Percentiles rank a stretch among this genome's conserved stretches.
Conservation (phyloP, 92 coral and sea anemone species). For the Actinostola sp. region DNA sequence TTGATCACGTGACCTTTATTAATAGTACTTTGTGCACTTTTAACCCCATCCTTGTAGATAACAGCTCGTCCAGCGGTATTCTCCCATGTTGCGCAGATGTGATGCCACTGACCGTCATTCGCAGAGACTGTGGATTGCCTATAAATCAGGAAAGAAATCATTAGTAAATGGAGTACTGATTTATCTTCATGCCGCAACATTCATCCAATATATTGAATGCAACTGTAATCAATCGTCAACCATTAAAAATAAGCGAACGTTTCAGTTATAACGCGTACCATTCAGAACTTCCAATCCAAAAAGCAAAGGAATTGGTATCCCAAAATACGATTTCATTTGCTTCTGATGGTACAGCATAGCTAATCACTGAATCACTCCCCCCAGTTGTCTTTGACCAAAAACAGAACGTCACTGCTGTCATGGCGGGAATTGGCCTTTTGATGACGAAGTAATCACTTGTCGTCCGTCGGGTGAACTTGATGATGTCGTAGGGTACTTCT, state of each 20-base stretch:
- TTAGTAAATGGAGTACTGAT: neutral
- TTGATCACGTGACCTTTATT: slow-evolving; percentile 12
- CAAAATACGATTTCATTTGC: neutral
- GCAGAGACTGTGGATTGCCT: neutral
- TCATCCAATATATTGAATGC: too few species aligned
- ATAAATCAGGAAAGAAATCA: neutral
- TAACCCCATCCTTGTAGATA: slow-evolving; percentile 9
- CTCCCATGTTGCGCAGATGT: slow-evolving; percentile 18
- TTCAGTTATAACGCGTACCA: neutral
- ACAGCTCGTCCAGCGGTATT: slow-evolving; percentile 2
- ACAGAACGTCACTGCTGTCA: neutral
- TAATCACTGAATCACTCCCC: neutral
- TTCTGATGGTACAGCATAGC: slow-evolving; percentile 4
- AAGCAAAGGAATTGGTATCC: neutral
- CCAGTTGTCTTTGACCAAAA: neutral
- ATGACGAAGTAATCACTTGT: slow-evolving; percentile 1
- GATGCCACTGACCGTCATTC: slow-evolving; percentile 3
- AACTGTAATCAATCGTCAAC: too few species aligned
- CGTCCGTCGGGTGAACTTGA: neutral
- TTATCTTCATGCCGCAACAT: too few species aligned
- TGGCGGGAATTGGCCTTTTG: neutral
- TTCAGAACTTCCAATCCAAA: neutral
- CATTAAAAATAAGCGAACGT: neutral
- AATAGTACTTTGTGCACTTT: neutral
- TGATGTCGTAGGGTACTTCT: neutral